A percentile compares a stretch with the other conserved stretches of the same genome.
Conservation (phyloP, 1,140 invertebrate genomes). For the Rhagoletis zephyria region DNA sequence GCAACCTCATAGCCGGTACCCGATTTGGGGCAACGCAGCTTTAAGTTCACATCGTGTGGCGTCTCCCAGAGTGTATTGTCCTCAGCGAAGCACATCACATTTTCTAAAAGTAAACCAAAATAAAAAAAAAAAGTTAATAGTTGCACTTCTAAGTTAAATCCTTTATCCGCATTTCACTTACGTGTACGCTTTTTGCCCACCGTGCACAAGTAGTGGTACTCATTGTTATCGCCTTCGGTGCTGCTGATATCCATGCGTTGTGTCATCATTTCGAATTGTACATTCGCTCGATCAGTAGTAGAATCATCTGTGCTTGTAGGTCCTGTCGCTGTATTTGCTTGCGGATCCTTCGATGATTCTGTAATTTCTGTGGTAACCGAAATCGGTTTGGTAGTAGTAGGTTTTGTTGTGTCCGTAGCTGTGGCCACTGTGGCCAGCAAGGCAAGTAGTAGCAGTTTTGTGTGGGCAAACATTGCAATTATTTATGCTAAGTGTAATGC, state of each 20-base stretch:
- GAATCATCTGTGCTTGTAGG: not conserved
- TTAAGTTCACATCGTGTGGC: constrained; percentile 52
- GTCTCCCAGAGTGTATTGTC: constrained; percentile 26
- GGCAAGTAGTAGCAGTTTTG: not conserved
- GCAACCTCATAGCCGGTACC: constrained; percentile 30
- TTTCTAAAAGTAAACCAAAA: not conserved
- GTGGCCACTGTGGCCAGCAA: not conserved
- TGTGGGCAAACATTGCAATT: not conserved
- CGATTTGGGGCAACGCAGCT: constrained; percentile 54
- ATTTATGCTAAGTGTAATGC: not conserved
- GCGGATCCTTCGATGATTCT: constrained; percentile 21
- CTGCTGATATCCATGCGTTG: constrained; percentile 28
- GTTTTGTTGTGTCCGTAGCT: not conserved
- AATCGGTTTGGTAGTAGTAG: constrained; percentile 35
- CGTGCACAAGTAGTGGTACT: constrained; percentile 43
- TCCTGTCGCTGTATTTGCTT: not conserved
- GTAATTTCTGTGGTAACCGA: not conserved
- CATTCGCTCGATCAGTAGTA: not conserved
- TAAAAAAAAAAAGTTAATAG: not conserved
- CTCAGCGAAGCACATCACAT: constrained; percentile 37
- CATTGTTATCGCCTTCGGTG: not conserved
- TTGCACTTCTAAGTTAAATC: not conserved
- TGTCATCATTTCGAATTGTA: constrained; percentile 2
- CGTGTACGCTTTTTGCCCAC: constrained; percentile 33
- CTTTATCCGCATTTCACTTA: not conserved